A percentile compares a stretch with the other conserved stretches of the same genome.
Conservation (phyloP, 2,888 invertebrate genomes). For the Halictus ligatus region DNA sequence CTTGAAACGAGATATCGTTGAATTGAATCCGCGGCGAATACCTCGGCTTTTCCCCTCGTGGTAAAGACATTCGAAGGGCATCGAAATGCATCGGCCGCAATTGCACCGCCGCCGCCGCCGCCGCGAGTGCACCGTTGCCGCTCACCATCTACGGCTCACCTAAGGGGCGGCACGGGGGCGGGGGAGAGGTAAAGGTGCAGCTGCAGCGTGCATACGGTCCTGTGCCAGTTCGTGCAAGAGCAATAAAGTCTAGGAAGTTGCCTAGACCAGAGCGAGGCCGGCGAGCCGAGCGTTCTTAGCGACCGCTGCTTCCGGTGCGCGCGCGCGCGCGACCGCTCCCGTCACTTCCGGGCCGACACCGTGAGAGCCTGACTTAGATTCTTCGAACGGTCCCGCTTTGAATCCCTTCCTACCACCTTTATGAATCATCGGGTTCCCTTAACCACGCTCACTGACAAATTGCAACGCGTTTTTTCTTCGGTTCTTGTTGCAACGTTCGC, state of each 20-base stretch:
- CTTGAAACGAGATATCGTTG: slow-evolving; percentile 59
- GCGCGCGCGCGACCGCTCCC: slow-evolving; percentile 48
- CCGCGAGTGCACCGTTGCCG: slow-evolving; percentile 40
- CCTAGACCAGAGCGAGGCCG: slow-evolving; percentile 57
- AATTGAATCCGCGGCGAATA: slow-evolving; percentile 55
- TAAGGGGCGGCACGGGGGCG: neutral
- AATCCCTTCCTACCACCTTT: neutral
- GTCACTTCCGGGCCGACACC: slow-evolving; percentile 64
- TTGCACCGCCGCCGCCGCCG: slow-evolving; percentile 37
- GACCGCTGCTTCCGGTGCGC: slow-evolving; percentile 64
- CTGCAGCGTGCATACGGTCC: slow-evolving; percentile 59
- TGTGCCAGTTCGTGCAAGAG: slow-evolving; percentile 61
- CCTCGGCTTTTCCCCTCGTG: slow-evolving; percentile 48
- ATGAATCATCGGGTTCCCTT: neutral
- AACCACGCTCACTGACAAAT: neutral
- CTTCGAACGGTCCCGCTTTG: slow-evolving; percentile 12
- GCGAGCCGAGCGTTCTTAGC: slow-evolving; percentile 58
- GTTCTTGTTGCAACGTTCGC: neutral
- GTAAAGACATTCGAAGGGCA: slow-evolving; percentile 58
- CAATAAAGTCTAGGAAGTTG: slow-evolving; percentile 66
- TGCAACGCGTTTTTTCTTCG: neutral
- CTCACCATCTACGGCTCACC: slow-evolving; percentile 12
- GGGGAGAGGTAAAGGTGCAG: slow-evolving; percentile 57
- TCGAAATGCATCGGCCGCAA: slow-evolving; percentile 60
- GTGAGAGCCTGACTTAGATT: slow-evolving; percentile 57